Evolutionary conservation across 2,888 invertebrate genomes (phyloP), one percentile per base, ranked within the genome.

Genomic region (Sphinx pinastri): DNA sequence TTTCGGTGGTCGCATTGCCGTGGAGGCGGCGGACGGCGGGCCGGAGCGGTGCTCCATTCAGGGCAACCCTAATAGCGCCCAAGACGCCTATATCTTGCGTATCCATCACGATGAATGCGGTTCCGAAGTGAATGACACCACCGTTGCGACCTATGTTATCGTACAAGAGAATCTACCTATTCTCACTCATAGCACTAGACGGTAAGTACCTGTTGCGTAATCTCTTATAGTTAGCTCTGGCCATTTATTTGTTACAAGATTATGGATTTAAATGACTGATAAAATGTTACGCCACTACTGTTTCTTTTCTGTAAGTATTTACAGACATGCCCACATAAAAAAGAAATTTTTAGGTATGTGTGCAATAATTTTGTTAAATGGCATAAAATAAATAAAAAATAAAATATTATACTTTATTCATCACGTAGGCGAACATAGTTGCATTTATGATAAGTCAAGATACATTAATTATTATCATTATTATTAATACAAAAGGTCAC

Each of bases 111-210:
- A 95, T 68, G 95, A 95, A 78, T 97, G 97, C 81, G 97, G 97
- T 63, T 97, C 97, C 63, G 94, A 95, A 79, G 96, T 97, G 47
- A 97, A 97, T 78, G 96, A 96, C 67, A 97, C 97, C 31, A 96
- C 97, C 0, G 97, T 97, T 38, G 97, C 97, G 58, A 97, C 97
- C 0, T 97, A 97, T 84, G 97, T 97, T 47, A 95, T 97, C 51
- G 97, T 97, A 8, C 97, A 97, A 86, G 97, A 97, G 86, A 97
- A 97, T 88, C 89, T 97, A 71, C 97, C 97, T 6, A 97, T 97
- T 80, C 94, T 97, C 57, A 97, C 97, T 0, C 97, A 97, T 85
- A 97, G 97, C 81, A 97, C 97, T 0, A 89, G 97, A 76, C 94
- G 95, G 95, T 95, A 85, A 81, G 72, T 67, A 69, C 52, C 69